Base-by-base conservation (phyloP, 2,797 vertebrate genomes). In the Enteromius anoplus region DNA sequence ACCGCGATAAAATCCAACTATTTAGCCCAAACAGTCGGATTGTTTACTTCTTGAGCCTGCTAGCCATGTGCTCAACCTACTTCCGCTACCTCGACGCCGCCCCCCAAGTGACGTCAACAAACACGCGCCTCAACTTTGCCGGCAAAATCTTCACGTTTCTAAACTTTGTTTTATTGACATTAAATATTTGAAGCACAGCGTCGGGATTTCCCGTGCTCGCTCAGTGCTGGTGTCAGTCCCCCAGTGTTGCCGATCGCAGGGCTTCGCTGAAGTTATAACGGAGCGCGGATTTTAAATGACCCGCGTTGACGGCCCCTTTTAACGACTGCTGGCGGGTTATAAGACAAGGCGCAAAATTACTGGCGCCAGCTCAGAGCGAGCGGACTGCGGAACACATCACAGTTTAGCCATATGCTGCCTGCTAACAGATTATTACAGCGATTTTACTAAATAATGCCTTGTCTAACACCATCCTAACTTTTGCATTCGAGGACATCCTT, bases 1-100 rank as follows among this genome's bases (percentile, higher is more conserved):
- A 64, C 14, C 19, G 10, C 3, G 3, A 69, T 21, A 32, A 40
- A 73, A 66, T n/a, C 0, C 3, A 6, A 1, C 3, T 82, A 34
- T 83, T 88, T 88, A n/a, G n/a, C 2, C 8, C 58, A 37, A 34
- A 76, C 32, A 45, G 4, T 68, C 29, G 82, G 88, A 93, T 94
- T 95, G 95, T 96, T 95, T 96, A 95, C 94, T 92, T 93, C 92
- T 91, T 89, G 87, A 87, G 75, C 76, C 85, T 15, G 40, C 83
- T 89, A 92, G 91, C 94, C 93, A 94, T 91, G 94, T 93, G 86
- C 79, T 87, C 14, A 0, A 79, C 19, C 45, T 66, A 80, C 89
- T 94, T 95, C 93, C 93, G 49, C 45, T 65, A 71, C 8, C 6
- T 8, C 86, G 58, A 76, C 68, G 0, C 87, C 93, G 90, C 78